Base-by-base conservation (phyloP, 2,888 invertebrate species). In the Caenorhabditis wallacei region DNA sequence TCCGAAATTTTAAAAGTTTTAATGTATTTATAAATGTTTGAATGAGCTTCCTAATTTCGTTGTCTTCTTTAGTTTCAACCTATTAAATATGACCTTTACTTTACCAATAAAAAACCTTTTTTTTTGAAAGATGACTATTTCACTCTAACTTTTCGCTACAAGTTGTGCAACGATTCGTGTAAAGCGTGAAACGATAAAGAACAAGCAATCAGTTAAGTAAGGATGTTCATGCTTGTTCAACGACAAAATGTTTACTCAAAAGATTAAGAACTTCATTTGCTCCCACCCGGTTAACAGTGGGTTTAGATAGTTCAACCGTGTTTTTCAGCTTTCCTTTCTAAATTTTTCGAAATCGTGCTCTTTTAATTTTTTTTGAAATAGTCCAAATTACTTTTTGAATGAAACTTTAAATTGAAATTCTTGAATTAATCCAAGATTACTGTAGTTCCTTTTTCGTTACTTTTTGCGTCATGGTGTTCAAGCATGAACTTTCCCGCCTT, bases 161-260 rank as follows among this genome's bases (percentile, higher is more conserved):
- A n/a, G n/a, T 37, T 13, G 22, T 2, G 40, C 24, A 16, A 40
- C 7, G 43, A 43, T 20, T 20, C 24, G 22, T 43, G 43, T 24
- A 61, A 43, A 76, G 68, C 18, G 76, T 61, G 68, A 68, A 66
- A 57, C 64, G 22, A 22, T 40, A n/a, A 22, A 35, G 8, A 35
- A 20, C 57, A 37, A 37, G 54, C 30, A 57, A 51, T 75, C 43
- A 66, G 57, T 56, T 54, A 46, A 63, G 69, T 69, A 78, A 69
- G 53, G 63, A 78, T 76, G 76, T 76, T 76, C 76, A 76, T 76
- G 76, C 69, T 78, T 78, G 76, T 69, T 69, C 76, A 69, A 35
- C 43, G 46, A 57, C 20, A n/a, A 46, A 13, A 20, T 78, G 69
- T 78, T 78, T 78, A 68, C 69, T 40, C 22, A 63, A n/a, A 51